These are phyloP conservation scores for Turritopsis dohrnii DNA, from an alignment of 30 jellyfish, hydroid and myxozoan genomes.

Conservation along the genomic window DNA sequence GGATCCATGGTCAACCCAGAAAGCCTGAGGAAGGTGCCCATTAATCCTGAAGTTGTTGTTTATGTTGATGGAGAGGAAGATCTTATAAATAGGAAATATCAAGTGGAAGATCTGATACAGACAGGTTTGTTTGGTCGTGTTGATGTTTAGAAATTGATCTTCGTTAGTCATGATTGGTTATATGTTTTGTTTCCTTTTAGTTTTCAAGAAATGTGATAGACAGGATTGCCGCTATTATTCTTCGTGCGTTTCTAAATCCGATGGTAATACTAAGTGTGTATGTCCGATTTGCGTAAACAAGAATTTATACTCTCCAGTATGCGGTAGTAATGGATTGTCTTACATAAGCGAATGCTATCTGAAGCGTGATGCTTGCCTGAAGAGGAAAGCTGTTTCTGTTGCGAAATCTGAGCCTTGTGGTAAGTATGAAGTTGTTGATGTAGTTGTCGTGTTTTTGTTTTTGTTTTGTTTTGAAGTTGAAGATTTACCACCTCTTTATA, in stretches of 20 bases:
- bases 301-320: constrained; percentile 49
- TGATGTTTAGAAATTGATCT: not conserved
- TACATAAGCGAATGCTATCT: constrained; percentile 69
- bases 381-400: constrained; percentile 8
- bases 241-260: constrained; percentile 41
- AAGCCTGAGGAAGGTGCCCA: not conserved
- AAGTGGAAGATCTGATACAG: not conserved
- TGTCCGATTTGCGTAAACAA: constrained; percentile 49
- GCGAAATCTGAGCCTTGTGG: constrained; percentile 70
- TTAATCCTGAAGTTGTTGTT: not conserved
- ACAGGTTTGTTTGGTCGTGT: not conserved
- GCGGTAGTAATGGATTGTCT: constrained; percentile 57
- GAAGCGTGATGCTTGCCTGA: constrained; percentile 48
- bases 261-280: constrained; percentile 52
- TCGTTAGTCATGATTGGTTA: too few relatives aligned
- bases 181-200: too few relatives aligned
- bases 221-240: constrained; percentile 36
- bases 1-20: not conserved
- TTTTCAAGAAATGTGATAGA: constrained; percentile 32
- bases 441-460: not conserved
- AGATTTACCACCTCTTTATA: not conserved
- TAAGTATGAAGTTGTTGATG: too few relatives aligned
- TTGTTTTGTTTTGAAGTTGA: not conserved
- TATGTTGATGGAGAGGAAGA: not conserved
- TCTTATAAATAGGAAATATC: not conserved